A percentile compares a stretch with the other conserved stretches of the same genome.
Evolutionary conservation across 2,113 vertebrate genomes (phyloP).

Genomic region (Climacteris rufus): DNA sequence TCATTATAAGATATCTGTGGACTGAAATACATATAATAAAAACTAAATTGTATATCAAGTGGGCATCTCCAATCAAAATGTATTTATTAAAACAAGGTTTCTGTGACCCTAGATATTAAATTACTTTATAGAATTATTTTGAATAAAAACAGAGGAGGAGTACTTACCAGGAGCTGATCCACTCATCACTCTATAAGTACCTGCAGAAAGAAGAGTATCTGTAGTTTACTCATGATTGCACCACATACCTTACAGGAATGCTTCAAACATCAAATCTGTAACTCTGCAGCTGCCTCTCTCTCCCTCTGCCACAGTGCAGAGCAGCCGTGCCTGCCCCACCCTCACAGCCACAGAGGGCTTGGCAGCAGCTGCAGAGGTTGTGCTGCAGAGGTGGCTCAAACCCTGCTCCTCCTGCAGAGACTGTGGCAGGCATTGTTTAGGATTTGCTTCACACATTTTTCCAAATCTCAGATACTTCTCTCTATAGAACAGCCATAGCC

Average conservation of each 20-base stretch:
- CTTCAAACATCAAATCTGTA: too few species aligned
- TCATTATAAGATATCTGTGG: not conserved
- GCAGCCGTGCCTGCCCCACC: too few species aligned
- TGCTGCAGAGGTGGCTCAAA: too few species aligned
- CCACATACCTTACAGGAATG: not conserved
- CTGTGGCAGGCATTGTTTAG: not conserved
- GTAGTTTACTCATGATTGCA: not conserved
- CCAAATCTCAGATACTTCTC: not conserved
- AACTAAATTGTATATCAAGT: not conserved
- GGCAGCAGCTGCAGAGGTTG: too few species aligned
- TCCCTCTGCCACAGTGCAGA: too few species aligned
- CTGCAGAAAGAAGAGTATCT: not conserved
- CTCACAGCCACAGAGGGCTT: too few species aligned
- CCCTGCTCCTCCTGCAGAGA: not conserved
- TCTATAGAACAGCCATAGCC: not conserved
- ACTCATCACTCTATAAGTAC: accelerated
- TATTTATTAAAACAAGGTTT: not conserved
- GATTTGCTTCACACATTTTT: not conserved
- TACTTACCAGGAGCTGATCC: not conserved
- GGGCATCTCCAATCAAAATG: not conserved
- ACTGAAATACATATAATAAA: not conserved
- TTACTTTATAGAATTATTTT: not conserved
- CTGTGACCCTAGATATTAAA: not conserved
- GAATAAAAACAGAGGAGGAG: not conserved
- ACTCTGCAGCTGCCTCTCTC: too few species aligned